Evolutionary conservation across 2,888 invertebrate species (phyloP), one percentile per base, ranked within the genome.

Genomic region (Thymelicus lineola): DNA sequence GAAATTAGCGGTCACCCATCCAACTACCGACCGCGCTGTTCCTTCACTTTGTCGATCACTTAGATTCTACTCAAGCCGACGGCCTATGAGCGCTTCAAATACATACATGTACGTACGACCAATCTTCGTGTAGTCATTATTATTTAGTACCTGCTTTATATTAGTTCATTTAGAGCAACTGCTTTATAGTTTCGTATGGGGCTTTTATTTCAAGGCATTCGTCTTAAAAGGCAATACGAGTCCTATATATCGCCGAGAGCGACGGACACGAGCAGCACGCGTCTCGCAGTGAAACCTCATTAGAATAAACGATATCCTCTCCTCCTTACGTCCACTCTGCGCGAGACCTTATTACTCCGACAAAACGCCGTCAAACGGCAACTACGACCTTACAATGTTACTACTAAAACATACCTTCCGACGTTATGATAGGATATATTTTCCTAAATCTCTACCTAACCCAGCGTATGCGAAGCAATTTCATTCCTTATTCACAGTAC

Each of bases 281-380:
- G 80, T 82, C 83, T 81, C 79, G 71, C 77, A 78, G 79, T 84
- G 86, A 87, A 89, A 89, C 89, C 91, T 93, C 93, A 93, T 93
- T 92, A 93, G 93, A 93, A 93, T 93, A 93, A 93, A 93, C 92
- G 93, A 93, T 93, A 91, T 93, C 91, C 92, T 90, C 89, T 91
- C 87, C 90, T 91, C 87, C 90, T 91, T 89, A 88, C 91, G 93
- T 92, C 92, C 93, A 93, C 90, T 92, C 87, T 84, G 85, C 81
- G 83, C 85, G 88, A 90, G 90, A 90, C 91, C 91, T 92, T 93
- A 93, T 93, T 93, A 93, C 90, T 87, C 84, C 91, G 87, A 92
- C 91, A 92, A 93, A 93, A 90, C 90, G 88, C 91, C 87, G 88
- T 91, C 92, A 91, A 92, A 90, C 88, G 87, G 85, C 86, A 86